Evolutionary conservation across 2,797 vertebrate genomes (phyloP).

Genomic region (Cheirogaleus major): DNA sequence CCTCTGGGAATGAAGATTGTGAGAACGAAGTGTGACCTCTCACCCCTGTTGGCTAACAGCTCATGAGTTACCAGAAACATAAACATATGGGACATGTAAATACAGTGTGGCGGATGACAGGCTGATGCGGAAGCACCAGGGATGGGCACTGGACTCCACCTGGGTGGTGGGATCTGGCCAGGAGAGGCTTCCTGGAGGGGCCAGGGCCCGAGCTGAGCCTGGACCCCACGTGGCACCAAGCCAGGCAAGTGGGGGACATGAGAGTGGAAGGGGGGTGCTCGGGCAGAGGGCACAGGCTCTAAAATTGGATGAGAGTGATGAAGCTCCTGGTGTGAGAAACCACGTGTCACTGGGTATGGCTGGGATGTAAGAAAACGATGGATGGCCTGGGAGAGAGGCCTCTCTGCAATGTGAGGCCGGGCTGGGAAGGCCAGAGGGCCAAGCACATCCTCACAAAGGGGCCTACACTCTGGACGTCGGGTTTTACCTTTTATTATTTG

Average conservation of each 20-base stretch:
- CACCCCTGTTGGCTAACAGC: background rate
- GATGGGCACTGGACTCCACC: too few relatives aligned
- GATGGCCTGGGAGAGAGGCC: background rate
- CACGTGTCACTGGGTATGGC: rapidly evolving
- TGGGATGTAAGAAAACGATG: background rate
- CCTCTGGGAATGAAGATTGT: background rate
- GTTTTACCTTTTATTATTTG: background rate
- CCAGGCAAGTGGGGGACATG: too few relatives aligned
- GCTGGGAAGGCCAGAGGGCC: background rate
- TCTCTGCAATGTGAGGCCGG: rapidly evolving
- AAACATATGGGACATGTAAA: background rate
- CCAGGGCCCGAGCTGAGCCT: background rate
- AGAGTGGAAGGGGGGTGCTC: background rate
- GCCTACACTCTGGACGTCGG: background rate
- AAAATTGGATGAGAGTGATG: background rate
- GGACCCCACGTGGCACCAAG: background rate
- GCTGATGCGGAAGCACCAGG: too few relatives aligned
- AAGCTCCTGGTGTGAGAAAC: background rate
- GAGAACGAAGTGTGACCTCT: background rate
- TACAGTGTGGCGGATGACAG: rapidly evolving
- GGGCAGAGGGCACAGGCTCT: background rate
- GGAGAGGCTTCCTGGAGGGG: background rate
- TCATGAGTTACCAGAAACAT: background rate
- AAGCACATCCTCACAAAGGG: background rate
- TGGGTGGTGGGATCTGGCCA: rapidly evolving